Conservation (phyloP, 2,888 invertebrate species). For the Synanthedon andrenaeformis region DNA sequence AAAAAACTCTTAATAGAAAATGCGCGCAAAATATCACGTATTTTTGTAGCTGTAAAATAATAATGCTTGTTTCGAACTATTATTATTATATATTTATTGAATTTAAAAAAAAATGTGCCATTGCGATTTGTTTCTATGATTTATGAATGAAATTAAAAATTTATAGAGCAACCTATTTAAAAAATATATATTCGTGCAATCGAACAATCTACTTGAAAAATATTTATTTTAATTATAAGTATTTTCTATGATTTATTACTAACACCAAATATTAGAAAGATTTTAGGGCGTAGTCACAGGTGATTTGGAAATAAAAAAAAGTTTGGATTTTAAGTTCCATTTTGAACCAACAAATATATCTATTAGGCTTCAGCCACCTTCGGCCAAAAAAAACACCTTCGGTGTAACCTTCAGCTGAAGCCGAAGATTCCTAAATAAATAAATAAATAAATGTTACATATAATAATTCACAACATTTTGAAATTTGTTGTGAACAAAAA, state of each 20-base stretch:
- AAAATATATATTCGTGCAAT: slow-evolving; percentile 38
- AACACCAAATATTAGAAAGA: slow-evolving; percentile 63
- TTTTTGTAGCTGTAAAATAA: slow-evolving; percentile 19
- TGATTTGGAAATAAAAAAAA: no score
- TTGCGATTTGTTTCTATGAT: slow-evolving; percentile 18
- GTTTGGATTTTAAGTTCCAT: no score
- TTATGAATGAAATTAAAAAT: slow-evolving; percentile 6
- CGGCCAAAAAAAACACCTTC: no score
- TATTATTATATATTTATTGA: slow-evolving; percentile 41
- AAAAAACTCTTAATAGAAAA: slow-evolving; percentile 17
- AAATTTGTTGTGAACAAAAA: no score
- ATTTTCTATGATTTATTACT: slow-evolving; percentile 51
- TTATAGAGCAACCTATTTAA: slow-evolving; percentile 10
- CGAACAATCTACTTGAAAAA: slow-evolving; percentile 39
- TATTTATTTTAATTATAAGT: slow-evolving; percentile 49
- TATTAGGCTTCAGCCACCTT: no score
- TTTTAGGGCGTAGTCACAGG: slow-evolving; percentile 6
- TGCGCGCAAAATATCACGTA: slow-evolving; percentile 22
- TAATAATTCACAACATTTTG: no score
- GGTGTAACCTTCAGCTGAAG: no score
- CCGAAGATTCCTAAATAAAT: no score
- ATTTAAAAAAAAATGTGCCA: slow-evolving; percentile 40
- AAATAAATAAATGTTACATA: no score
- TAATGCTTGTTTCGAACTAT: slow-evolving; percentile 39
- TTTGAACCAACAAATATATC: no score